A percentile compares a stretch with the other conserved stretches of the same genome.
phyloP scores from a whole-genome alignment of 2,113 vertebrate species.

The Amphiprion percula region DNA sequence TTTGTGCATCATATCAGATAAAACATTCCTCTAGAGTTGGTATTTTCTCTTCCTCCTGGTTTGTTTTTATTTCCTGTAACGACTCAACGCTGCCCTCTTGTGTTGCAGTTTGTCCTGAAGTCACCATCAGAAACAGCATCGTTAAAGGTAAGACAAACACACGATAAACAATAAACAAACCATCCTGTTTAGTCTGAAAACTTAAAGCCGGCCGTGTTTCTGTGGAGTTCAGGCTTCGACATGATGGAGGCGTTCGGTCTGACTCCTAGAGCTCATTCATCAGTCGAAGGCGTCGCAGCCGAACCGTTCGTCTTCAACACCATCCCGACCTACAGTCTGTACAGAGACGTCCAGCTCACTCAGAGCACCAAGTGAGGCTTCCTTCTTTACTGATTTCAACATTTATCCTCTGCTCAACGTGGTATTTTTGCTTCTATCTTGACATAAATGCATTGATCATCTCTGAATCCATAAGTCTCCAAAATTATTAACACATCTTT shows the following conservation, averaged over 20 bases:
- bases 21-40: too few species aligned
- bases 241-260: conserved; percentile 95
- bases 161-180: not conserved
- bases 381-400: not conserved
- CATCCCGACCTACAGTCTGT: conserved; percentile 87
- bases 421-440: not conserved
- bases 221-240: conserved; percentile 87
- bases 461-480: too few species aligned
- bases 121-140: conserved; percentile 83
- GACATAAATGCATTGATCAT: too few species aligned
- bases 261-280: conserved; percentile 87
- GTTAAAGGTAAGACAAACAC: conserved; percentile 77
- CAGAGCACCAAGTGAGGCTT: conserved; percentile 88
- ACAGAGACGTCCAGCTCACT: conserved; percentile 89
- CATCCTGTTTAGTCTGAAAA: not conserved
- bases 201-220: not conserved
- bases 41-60: not conserved
- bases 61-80: not conserved
- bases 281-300: conserved; percentile 89
- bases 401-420: too few species aligned
- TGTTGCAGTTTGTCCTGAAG: conserved; percentile 84
- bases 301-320: conserved; percentile 88
- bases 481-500: too few species aligned
- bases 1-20: too few species aligned
- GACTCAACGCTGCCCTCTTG: conserved; percentile 37